Evolutionary conservation across 2,113 vertebrate species (phyloP).

Genomic region (Daboia siamensis): DNA sequence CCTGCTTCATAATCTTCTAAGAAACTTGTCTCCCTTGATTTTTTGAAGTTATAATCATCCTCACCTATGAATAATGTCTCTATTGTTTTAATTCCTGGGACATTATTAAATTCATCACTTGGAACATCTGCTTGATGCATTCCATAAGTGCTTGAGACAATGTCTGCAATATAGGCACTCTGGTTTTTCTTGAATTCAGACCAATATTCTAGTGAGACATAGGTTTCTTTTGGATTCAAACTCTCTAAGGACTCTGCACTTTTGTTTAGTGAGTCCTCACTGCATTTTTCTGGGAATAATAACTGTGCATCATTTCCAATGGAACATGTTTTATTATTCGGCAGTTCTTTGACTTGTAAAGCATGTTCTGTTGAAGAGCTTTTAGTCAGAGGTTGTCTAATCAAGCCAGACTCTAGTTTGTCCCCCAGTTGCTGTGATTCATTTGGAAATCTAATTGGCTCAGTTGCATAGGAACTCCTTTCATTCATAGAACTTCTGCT

Average conservation of each 20-base stretch:
- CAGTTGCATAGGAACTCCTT: slow-evolving; percentile 58
- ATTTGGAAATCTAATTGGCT: slow-evolving; percentile 65
- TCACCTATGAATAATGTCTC: slow-evolving; percentile 52
- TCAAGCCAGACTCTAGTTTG: slow-evolving; percentile 47
- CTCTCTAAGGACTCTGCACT: slow-evolving; percentile 8
- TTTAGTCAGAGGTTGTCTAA: slow-evolving; percentile 52
- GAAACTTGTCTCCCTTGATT: neutral
- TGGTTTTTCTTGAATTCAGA: slow-evolving; percentile 46
- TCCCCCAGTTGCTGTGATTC: slow-evolving; percentile 56
- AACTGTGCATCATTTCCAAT: slow-evolving; percentile 42
- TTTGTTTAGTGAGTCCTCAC: slow-evolving; percentile 45
- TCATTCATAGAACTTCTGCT: slow-evolving; percentile 65
- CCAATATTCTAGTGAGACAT: slow-evolving; percentile 28
- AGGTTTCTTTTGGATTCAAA: slow-evolving; percentile 28
- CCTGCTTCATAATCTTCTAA: slow-evolving; percentile 37
- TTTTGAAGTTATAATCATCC: slow-evolving; percentile 27
- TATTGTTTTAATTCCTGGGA: slow-evolving; percentile 20
- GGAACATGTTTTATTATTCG: slow-evolving; percentile 44
- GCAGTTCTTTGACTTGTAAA: slow-evolving; percentile 46
- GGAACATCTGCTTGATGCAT: slow-evolving; percentile 35
- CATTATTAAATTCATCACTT: slow-evolving; percentile 39
- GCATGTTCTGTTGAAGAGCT: slow-evolving; percentile 54
- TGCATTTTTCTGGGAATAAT: slow-evolving; percentile 37
- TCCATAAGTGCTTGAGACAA: slow-evolving; percentile 27
- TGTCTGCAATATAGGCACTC: neutral